phyloP scores from a whole-genome alignment of 2,888 invertebrate species.

The Rotaria sp. region DNA sequence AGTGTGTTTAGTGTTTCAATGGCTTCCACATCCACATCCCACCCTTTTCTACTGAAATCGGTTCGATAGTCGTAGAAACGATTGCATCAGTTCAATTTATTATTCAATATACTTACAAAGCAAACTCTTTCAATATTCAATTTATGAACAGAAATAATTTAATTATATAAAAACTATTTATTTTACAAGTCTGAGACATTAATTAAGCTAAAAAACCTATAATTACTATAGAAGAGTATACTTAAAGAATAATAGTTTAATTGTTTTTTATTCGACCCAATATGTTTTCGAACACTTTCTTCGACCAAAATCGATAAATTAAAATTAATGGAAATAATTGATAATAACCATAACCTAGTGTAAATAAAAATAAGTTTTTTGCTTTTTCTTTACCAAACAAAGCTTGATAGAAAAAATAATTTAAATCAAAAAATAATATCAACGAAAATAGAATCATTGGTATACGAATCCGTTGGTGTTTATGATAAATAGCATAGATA shows the following conservation, averaged over 20 bases:
- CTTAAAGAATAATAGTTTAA: not conserved
- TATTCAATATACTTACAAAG: too few species aligned
- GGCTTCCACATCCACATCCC: too few species aligned
- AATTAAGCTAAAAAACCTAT: too few species aligned
- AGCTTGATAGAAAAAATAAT: slow-evolving; percentile 19
- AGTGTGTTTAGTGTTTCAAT: too few species aligned
- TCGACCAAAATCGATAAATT: slow-evolving; percentile 13
- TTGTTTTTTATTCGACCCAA: not conserved
- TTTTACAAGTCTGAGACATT: too few species aligned
- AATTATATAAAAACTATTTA: too few species aligned
- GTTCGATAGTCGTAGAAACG: too few species aligned
- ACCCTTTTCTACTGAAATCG: too few species aligned
- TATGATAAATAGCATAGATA: not conserved
- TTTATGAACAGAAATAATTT: too few species aligned
- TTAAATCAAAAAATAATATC: not conserved
- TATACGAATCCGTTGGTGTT: slow-evolving; percentile 1
- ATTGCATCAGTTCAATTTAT: too few species aligned
- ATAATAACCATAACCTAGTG: slow-evolving; percentile 2
- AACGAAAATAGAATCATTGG: not conserved
- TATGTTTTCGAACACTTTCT: not conserved
- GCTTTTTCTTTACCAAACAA: not conserved
- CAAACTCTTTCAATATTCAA: too few species aligned
- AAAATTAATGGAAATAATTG: slow-evolving; percentile 14
- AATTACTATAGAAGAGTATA: too few species aligned
- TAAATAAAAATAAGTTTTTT: not conserved